These are phyloP conservation scores for Diuraphis noxia DNA, from an alignment of 1,140 invertebrate species.

Conservation along the genomic window DNA sequence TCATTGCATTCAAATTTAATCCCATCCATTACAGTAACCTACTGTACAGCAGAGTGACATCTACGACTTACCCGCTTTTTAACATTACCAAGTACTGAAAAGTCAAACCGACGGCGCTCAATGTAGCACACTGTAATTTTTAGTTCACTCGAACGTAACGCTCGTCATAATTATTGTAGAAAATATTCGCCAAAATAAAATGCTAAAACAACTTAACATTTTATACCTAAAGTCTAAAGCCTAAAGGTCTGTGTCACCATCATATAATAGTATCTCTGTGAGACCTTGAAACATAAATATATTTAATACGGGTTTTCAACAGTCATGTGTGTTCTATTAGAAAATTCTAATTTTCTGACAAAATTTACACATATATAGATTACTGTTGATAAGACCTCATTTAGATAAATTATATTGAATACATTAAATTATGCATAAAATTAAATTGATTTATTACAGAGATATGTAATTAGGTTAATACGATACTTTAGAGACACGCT, in stretches of 20 bases:
- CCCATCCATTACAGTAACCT: no score
- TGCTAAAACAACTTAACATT: background rate
- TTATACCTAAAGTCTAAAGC: background rate
- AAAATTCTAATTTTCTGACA: background rate
- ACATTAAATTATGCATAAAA: no score
- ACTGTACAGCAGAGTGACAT: no score
- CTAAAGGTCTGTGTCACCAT: no score
- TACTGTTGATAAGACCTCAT: background rate
- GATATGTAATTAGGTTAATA: background rate
- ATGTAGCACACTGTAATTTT: background rate
- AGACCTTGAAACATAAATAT: background rate
- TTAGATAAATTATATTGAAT: background rate
- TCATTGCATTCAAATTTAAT: no score
- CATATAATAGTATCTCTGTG: no score
- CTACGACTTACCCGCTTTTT: no score
- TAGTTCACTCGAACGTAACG: background rate
- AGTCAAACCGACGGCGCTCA: background rate
- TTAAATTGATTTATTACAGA: background rate
- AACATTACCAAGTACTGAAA: background rate
- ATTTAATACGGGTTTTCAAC: background rate
- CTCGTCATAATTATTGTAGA: background rate
- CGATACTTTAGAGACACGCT: background rate
- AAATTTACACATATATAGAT: background rate
- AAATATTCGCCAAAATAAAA: background rate
- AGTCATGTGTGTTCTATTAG: background rate